phyloP scores from a whole-genome alignment of 1,140 invertebrate genomes.

The Saccostrea glomerata region DNA sequence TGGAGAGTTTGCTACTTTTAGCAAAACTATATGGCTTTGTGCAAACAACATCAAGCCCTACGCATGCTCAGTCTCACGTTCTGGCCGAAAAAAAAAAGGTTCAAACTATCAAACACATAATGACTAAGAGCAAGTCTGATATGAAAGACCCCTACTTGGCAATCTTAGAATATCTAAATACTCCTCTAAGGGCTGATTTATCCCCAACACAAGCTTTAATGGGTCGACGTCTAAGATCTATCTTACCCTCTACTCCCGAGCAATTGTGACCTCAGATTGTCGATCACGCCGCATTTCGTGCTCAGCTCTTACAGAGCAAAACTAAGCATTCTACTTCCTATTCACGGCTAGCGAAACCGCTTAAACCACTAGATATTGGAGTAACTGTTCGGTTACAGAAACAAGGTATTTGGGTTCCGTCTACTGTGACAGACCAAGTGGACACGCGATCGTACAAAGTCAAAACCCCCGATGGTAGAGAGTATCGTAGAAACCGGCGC shows the following conservation, averaged over 20 bases:
- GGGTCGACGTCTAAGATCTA: background rate
- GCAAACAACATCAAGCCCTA: constrained; percentile 50
- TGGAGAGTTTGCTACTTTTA: constrained; percentile 42
- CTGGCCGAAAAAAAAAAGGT: constrained; percentile 51
- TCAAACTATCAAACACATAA: constrained; percentile 49
- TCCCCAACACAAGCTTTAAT: constrained; percentile 51
- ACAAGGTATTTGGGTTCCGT: background rate
- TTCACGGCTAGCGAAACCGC: background rate
- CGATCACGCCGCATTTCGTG: background rate
- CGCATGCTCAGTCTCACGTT: constrained; percentile 48
- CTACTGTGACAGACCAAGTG: background rate
- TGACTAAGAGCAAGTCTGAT: constrained; percentile 44
- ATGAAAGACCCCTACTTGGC: constrained; percentile 49
- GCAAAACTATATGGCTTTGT: constrained; percentile 49
- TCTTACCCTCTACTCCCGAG: background rate
- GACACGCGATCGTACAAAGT: background rate
- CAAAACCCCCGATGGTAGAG: background rate
- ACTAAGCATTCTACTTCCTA: background rate
- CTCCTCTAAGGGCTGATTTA: constrained; percentile 30
- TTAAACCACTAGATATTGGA: background rate
- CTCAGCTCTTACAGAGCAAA: background rate
- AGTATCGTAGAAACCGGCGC: no score
- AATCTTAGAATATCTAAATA: constrained; percentile 53
- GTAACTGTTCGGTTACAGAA: constrained; percentile 13
- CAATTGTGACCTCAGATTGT: background rate